Evolutionary conservation across 2,797 vertebrate genomes (phyloP).

Genomic region (Liasis olivaceus): DNA sequence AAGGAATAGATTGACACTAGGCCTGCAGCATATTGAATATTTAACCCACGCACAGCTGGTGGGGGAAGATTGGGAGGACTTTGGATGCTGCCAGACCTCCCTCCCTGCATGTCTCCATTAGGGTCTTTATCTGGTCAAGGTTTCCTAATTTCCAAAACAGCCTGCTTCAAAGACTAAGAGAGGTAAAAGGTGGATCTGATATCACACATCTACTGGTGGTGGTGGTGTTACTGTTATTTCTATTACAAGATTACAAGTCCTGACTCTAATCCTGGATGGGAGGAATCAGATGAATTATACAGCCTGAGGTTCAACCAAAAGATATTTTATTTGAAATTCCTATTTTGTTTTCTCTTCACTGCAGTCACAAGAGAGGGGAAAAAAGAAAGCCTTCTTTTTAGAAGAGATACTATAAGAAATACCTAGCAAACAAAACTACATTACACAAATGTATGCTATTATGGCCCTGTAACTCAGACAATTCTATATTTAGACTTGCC

Average conservation of each 20-base stretch:
- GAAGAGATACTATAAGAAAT: constrained; percentile 66
- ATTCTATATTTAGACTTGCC: constrained; percentile 63
- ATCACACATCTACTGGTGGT: not conserved
- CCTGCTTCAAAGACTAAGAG: not conserved
- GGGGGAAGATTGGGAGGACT: not conserved
- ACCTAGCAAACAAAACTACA: constrained; percentile 55
- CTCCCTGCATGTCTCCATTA: not conserved
- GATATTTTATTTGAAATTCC: constrained; percentile 59
- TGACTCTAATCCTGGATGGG: too few species aligned
- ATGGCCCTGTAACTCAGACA: constrained; percentile 49
- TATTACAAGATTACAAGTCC: not conserved
- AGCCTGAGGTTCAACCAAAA: not conserved
- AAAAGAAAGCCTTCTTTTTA: constrained; percentile 67
- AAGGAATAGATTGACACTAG: not conserved
- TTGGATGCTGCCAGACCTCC: not conserved
- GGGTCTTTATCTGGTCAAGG: not conserved
- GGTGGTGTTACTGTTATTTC: not conserved
- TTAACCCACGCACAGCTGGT: not conserved
- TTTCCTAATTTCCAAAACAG: not conserved
- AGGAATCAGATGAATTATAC: not conserved
- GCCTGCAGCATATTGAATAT: not conserved
- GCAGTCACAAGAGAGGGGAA: constrained; percentile 52
- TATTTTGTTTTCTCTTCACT: constrained; percentile 69
- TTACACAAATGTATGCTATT: constrained; percentile 62
- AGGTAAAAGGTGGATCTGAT: not conserved